A percentile compares a stretch with the other conserved stretches of the same genome.
These are phyloP conservation scores for Microctenopoma steveboyesi DNA, from an alignment of 2,797 vertebrate genomes.

Conservation along the genomic window DNA sequence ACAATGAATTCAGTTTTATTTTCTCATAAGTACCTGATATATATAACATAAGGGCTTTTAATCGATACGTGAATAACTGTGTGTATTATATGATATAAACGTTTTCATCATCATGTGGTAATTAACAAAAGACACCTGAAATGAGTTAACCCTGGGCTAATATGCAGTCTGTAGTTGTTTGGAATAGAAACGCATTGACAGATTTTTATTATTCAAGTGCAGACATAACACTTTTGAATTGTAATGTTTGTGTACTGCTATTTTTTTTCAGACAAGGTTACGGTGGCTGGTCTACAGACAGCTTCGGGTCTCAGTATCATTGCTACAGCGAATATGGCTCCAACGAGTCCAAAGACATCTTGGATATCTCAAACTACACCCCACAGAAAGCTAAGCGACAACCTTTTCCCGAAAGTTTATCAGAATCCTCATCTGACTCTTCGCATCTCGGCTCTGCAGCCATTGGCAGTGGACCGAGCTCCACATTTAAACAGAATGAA, in stretches of 20 bases:
- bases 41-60: background rate
- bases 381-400: slow-evolving; percentile 97
- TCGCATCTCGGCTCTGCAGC: slow-evolving; percentile 89
- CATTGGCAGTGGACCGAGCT: slow-evolving; percentile 67
- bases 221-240: slow-evolving; percentile 2
- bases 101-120: slow-evolving; percentile 23
- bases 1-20: background rate
- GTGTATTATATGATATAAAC: slow-evolving; percentile 21
- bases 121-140: slow-evolving; percentile 18
- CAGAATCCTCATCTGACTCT: slow-evolving; percentile 96
- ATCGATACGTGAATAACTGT: slow-evolving; percentile 17
- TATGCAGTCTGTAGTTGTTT: slow-evolving; percentile 3
- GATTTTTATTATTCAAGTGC: background rate
- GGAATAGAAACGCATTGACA: background rate
- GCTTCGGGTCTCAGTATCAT: slow-evolving; percentile 92
- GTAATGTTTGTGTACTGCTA: slow-evolving; percentile 7
- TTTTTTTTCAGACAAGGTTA: slow-evolving; percentile 86
- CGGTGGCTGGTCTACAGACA: slow-evolving; percentile 89
- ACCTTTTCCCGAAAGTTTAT: slow-evolving; percentile 92
- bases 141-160: slow-evolving; percentile 9
- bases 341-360: slow-evolving; percentile 95
- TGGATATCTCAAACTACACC: slow-evolving; percentile 99
- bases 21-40: slow-evolving; percentile 12
- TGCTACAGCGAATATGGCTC: slow-evolving; percentile 92
- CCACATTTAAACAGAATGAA: slow-evolving; percentile 82